Percentiles rank a stretch among this genome's conserved stretches.
Conservation (phyloP, 2,888 invertebrate species). For the Epistrophella euchroma region DNA sequence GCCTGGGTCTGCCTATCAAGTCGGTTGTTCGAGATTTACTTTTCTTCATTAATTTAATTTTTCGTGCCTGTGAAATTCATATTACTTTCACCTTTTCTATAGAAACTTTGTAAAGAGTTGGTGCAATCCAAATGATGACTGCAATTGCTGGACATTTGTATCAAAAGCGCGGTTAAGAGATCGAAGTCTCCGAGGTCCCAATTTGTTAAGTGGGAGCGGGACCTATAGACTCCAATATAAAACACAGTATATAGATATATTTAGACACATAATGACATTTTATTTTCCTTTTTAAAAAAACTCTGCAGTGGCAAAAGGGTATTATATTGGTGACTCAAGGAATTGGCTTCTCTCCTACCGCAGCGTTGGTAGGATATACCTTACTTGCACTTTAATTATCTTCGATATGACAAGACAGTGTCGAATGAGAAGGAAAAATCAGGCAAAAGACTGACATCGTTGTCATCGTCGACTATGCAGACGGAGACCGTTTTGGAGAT, state of each 20-base stretch:
- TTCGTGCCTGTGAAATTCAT: neutral
- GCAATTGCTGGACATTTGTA: conserved; percentile 63
- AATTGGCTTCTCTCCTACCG: neutral
- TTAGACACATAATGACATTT: conserved; percentile 53
- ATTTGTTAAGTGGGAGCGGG: conserved; percentile 15
- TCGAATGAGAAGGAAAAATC: conserved; percentile 29
- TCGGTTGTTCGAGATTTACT: too few relatives aligned
- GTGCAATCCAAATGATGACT: conserved; percentile 41
- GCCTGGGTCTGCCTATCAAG: too few relatives aligned
- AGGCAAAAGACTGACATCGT: conserved; percentile 47
- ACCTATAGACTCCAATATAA: conserved; percentile 14
- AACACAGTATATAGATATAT: neutral
- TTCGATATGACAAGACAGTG: conserved; percentile 63
- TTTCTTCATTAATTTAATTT: neutral
- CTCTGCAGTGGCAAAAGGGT: conserved; percentile 33
- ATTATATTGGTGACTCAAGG: conserved; percentile 5
- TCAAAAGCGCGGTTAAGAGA: conserved; percentile 25
- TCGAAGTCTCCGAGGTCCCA: conserved; percentile 35
- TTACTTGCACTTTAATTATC: conserved; percentile 63
- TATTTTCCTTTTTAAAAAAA: conserved; percentile 45
- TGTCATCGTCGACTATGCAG: conserved; percentile 31
- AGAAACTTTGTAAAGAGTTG: conserved; percentile 1
- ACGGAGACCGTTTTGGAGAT: conserved; percentile 77
- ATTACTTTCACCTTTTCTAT: neutral
- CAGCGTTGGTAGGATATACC: neutral